Evolutionary conservation across 2,113 vertebrate species (phyloP).

Genomic region (Perca schrenkii): DNA sequence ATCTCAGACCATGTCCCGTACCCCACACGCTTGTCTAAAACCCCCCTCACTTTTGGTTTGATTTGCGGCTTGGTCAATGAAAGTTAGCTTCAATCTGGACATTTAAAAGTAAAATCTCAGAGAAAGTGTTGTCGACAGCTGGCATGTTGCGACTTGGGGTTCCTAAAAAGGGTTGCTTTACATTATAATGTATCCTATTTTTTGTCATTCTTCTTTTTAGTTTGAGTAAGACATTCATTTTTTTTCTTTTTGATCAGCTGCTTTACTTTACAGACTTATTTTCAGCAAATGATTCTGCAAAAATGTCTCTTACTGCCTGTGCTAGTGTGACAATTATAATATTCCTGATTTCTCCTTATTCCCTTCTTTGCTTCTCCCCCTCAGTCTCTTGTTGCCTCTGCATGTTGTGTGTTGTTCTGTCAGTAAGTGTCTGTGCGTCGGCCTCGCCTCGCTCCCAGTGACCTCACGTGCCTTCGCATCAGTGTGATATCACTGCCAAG

Average conservation of each 20-base stretch:
- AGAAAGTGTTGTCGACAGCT: constrained; percentile 5
- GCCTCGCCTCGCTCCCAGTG: constrained; percentile 19
- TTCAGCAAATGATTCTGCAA: constrained; percentile 21
- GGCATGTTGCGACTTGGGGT: constrained; percentile 58
- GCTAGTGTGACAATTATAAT: constrained; percentile 23
- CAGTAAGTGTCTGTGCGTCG: constrained; percentile 50
- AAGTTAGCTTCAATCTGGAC: constrained; percentile 17
- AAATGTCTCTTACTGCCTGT: constrained; percentile 31
- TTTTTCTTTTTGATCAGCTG: constrained; percentile 21
- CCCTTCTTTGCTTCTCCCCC: constrained; percentile 55
- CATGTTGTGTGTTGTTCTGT: constrained; percentile 75
- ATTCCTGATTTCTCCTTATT: constrained; percentile 55
- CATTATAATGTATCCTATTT: constrained; percentile 9
- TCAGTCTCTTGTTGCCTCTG: constrained; percentile 66
- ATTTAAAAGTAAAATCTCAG: constrained; percentile 11
- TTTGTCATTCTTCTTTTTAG: constrained; percentile 14
- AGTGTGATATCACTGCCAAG: constrained; percentile 53
- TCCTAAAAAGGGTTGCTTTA: constrained; percentile 36
- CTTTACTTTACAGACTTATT: constrained; percentile 48
- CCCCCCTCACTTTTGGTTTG: constrained; percentile 72
- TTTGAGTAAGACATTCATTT: constrained; percentile 18
- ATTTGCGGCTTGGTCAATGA: constrained; percentile 71
- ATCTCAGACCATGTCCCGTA: constrained; percentile 88
- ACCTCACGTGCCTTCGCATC: constrained; percentile 44
- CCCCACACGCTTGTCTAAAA: constrained; percentile 66